Evolutionary conservation across 92 coral and sea anemone genomes (phyloP).

Genomic region (Heteractis magnifica): DNA sequence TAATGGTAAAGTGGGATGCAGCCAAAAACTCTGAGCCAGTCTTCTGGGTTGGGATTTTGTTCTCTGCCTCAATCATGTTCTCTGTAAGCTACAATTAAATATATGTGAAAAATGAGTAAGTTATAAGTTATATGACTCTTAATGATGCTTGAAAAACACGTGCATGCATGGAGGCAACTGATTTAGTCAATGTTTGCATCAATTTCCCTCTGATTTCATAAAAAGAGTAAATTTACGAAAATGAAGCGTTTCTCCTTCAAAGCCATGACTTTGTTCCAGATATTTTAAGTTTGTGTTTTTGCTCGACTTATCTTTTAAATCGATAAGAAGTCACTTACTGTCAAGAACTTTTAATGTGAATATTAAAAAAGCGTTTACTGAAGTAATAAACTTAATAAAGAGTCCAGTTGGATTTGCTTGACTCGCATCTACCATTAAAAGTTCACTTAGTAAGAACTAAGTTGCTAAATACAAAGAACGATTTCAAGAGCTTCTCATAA

Average conservation of each 20-base stretch:
- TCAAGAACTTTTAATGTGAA: not conserved
- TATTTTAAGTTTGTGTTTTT: not conserved
- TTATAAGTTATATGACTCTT: too few species aligned
- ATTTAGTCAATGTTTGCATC: too few species aligned
- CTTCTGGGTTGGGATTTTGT: constrained; percentile 70
- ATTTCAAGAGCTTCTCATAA: too few species aligned
- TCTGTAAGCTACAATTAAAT: too few species aligned
- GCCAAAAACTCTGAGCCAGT: constrained; percentile 80
- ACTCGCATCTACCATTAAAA: not conserved
- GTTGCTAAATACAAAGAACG: too few species aligned
- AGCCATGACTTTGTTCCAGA: not conserved
- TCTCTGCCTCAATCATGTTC: constrained; percentile 58
- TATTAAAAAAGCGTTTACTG: not conserved
- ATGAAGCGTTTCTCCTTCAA: not conserved
- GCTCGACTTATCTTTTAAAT: not conserved
- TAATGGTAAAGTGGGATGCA: constrained; percentile 78
- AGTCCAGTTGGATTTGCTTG: not conserved
- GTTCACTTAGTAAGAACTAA: too few species aligned
- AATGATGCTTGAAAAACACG: too few species aligned
- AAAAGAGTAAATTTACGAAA: not conserved
- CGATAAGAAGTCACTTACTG: not conserved
- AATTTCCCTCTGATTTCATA: too few species aligned
- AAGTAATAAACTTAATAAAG: not conserved
- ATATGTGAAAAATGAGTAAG: not conserved
- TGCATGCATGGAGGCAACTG: too few species aligned